phyloP scores from a whole-genome alignment of 1,140 invertebrate species.

The Drosophila repleta region DNA sequence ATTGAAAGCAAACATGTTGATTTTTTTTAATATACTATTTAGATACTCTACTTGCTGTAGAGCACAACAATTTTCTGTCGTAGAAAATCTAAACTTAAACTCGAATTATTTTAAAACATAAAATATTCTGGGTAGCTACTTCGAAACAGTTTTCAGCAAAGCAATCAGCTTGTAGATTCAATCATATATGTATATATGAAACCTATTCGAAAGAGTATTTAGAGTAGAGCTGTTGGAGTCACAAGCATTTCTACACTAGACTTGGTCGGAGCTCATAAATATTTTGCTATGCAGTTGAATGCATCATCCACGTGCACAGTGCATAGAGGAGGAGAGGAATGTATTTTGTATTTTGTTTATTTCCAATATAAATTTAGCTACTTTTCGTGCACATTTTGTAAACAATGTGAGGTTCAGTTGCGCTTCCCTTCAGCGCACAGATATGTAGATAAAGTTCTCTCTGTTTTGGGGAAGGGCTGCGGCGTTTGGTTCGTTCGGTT shows the following conservation, averaged over 20 bases:
- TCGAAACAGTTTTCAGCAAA: too few species aligned
- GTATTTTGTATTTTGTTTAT: constrained; percentile 59
- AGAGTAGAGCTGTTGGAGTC: constrained; percentile 2
- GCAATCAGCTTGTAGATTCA: too few species aligned
- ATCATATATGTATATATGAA: too few species aligned
- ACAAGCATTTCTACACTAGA: constrained; percentile 43
- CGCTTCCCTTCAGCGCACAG: constrained; percentile 15
- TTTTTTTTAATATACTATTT: neutral
- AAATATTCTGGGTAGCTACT: too few species aligned
- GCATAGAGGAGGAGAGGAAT: constrained; percentile 30
- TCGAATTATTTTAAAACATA: too few species aligned
- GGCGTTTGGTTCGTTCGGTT: constrained; percentile 22
- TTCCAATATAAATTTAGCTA: constrained; percentile 81
- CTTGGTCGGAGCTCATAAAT: constrained; percentile 58
- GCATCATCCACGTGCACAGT: constrained; percentile 56
- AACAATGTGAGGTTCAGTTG: constrained; percentile 41
- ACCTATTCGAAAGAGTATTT: neutral
- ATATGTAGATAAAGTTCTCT: constrained; percentile 14
- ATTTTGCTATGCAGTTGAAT: constrained; percentile 59
- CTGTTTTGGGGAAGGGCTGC: constrained; percentile 11
- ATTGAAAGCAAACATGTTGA: constrained; percentile 75
- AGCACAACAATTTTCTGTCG: too few species aligned
- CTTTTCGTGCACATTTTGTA: constrained; percentile 73
- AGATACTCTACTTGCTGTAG: neutral
- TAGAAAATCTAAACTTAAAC: too few species aligned